These are phyloP conservation scores for Podocnemis expansa DNA, from an alignment of 2,113 vertebrate species.

Conservation along the genomic window DNA sequence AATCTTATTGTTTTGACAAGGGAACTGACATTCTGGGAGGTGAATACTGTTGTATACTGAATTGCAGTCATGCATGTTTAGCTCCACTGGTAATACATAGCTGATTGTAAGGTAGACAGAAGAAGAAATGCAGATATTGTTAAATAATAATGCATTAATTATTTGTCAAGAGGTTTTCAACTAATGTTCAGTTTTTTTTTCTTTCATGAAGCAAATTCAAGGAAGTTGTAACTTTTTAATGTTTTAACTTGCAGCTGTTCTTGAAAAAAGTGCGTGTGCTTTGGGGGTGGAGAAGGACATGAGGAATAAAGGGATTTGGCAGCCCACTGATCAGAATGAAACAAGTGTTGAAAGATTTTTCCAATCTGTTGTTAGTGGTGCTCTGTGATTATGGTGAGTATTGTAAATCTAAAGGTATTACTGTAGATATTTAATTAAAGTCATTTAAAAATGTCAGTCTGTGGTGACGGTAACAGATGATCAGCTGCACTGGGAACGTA, in stretches of 20 bases:
- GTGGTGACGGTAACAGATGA: not conserved
- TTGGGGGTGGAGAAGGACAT: conserved; percentile 81
- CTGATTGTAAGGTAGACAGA: not conserved
- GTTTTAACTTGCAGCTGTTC: conserved; percentile 71
- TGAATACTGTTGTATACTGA: not conserved
- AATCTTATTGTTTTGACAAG: not conserved
- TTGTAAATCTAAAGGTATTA: not conserved
- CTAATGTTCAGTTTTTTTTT: not conserved
- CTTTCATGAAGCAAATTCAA: conserved; percentile 31
- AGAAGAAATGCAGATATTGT: not conserved
- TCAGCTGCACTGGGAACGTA: not conserved
- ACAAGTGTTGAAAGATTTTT: conserved; percentile 83
- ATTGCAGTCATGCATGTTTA: not conserved
- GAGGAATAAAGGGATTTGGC: conserved; percentile 81
- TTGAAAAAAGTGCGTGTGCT: conserved; percentile 5
- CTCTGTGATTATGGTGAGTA: conserved; percentile 91
- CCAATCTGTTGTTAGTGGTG: conserved; percentile 84
- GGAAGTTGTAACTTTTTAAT: conserved; percentile 9
- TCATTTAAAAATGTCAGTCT: not conserved
- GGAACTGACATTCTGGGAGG: not conserved
- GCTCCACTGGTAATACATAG: not conserved
- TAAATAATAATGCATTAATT: not conserved
- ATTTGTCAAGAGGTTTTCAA: not conserved
- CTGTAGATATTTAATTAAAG: not conserved
- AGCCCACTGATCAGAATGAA: conserved; percentile 90